A percentile compares a stretch with the other conserved stretches of the same genome.
Evolutionary conservation across 2,797 vertebrate species (phyloP).

Genomic region (Arrhamphus sclerolepis): DNA sequence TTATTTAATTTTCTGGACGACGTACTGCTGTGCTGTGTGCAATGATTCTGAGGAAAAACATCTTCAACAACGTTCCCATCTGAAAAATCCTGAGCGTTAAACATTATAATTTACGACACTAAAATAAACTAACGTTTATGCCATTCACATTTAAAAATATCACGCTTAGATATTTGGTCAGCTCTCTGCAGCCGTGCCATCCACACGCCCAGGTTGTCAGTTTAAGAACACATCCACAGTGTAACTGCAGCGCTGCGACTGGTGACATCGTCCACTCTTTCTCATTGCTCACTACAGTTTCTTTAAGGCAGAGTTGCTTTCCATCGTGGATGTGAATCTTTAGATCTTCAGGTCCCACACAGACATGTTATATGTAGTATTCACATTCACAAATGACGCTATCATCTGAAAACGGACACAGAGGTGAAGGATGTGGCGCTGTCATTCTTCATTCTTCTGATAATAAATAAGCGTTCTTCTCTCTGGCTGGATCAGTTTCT

Average conservation of each 20-base stretch:
- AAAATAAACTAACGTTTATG: slow-evolving; percentile 27
- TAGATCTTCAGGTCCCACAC: slow-evolving; percentile 12
- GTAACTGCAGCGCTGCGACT: slow-evolving; percentile 23
- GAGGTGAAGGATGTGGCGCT: slow-evolving; percentile 10
- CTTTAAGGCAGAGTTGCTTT: slow-evolving; percentile 65
- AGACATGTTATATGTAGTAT: slow-evolving; percentile 23
- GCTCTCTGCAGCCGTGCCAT: slow-evolving; percentile 25
- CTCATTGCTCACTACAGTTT: slow-evolving; percentile 49
- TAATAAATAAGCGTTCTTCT: slow-evolving; percentile 46
- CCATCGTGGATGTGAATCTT: slow-evolving; percentile 24
- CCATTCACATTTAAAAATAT: slow-evolving; percentile 48
- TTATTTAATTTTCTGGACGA: too few relatives aligned
- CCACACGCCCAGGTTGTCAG: slow-evolving; percentile 11
- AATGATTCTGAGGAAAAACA: not conserved
- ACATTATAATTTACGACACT: slow-evolving; percentile 6
- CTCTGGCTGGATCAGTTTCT: slow-evolving; percentile 20
- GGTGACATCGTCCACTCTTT: slow-evolving; percentile 20
- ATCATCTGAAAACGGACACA: slow-evolving; percentile 28
- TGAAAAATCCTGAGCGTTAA: slow-evolving; percentile 48
- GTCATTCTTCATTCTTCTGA: slow-evolving; percentile 5
- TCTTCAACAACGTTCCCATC: not conserved
- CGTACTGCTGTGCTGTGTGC: slow-evolving; percentile 4
- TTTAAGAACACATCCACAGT: slow-evolving; percentile 26
- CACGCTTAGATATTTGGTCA: slow-evolving; percentile 63
- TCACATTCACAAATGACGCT: slow-evolving; percentile 45